phyloP scores from a whole-genome alignment of 2,113 vertebrate species.

The Tenebrosternarchus preto region DNA sequence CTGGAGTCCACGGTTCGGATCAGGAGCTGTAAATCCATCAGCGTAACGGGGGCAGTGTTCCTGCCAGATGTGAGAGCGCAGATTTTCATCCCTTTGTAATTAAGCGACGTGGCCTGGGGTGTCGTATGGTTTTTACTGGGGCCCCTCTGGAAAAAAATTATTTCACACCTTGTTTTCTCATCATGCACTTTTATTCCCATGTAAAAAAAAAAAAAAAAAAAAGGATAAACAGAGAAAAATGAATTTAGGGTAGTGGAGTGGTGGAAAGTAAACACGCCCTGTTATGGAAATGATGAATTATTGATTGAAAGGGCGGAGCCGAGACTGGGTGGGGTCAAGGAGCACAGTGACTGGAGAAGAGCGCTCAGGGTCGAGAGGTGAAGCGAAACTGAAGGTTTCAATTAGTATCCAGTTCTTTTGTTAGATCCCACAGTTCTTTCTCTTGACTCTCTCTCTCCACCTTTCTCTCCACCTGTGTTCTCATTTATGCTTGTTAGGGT shows the following conservation, averaged over 20 bases:
- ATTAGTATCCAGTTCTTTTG: slow-evolving; percentile 62
- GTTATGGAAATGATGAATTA: slow-evolving; percentile 63
- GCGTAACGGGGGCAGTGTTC: slow-evolving; percentile 76
- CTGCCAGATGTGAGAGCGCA: slow-evolving; percentile 80
- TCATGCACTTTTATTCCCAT: slow-evolving; percentile 70
- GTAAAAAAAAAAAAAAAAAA: too few relatives aligned
- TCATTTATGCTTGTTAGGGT: slow-evolving; percentile 61
- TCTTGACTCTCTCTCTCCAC: slow-evolving; percentile 38
- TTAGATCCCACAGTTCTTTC: slow-evolving; percentile 16
- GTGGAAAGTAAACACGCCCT: slow-evolving; percentile 51
- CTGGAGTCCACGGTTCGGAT: slow-evolving; percentile 67
- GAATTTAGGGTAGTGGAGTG: slow-evolving; percentile 31
- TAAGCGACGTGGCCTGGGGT: slow-evolving; percentile 77
- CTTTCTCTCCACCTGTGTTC: slow-evolving; percentile 58
- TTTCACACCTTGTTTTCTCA: slow-evolving; percentile 84
- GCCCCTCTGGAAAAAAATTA: slow-evolving; percentile 76
- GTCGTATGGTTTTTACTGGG: slow-evolving; percentile 80
- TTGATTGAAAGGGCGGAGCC: slow-evolving; percentile 63
- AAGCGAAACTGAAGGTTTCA: slow-evolving; percentile 47
- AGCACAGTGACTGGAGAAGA: slow-evolving; percentile 61
- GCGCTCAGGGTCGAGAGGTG: slow-evolving; percentile 53
- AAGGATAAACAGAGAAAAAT: slow-evolving; percentile 51
- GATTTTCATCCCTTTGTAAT: slow-evolving; percentile 84
- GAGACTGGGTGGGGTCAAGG: slow-evolving; percentile 56
- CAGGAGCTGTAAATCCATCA: slow-evolving; percentile 79